Evolutionary conservation across 2,113 vertebrate genomes (phyloP), one percentile per base, ranked within the genome.

Genomic region (Rhinoderma darwinii): DNA sequence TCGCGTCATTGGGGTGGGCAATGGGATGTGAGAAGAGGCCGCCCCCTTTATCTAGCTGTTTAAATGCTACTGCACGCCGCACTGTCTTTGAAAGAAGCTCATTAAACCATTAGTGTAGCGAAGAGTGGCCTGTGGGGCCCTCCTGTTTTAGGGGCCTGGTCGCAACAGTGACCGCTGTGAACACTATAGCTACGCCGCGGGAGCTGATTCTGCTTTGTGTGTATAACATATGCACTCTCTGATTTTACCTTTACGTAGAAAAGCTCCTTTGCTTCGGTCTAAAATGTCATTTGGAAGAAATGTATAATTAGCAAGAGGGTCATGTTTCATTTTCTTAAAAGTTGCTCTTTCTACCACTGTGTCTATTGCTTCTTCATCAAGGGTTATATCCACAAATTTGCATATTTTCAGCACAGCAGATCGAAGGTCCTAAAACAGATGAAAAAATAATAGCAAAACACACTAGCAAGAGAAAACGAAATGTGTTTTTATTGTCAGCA

Each of bases 381-480:
- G 82, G 39, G 89, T 88, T 74, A 88, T 92, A 86, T 88, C 92
- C 30, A 94, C 15, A 78, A 78, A 78, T 18, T 22, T 15, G 22
- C 91, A 91, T 72, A 95, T 89, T 89, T 91, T 92, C 83, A 93
- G 74, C 35, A 94, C 76, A n/a, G 84, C 83, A 0, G 83, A 90
- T 87, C 88, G 86, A 32, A 92, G 90, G 73, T 95, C 93, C 93
- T 94, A 76, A 75, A 88, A 72, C n/a, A n/a, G n/a, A n/a, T n/a
- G n/a, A n/a, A n/a, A n/a, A 17, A 76, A 39, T 20, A 5, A 18
- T 43, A 7, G 35, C 11, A 25, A 25, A 7, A 20, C 37, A 37
- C n/a, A 11, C 41, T 15, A 70, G 27, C 2, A 27, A 47, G 5
- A 17, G 59, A 59, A 17, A 54, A n/a, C 11, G 12, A 11, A 32